These are phyloP conservation scores for Percopsis omiscomaycus DNA, from an alignment of 2,797 vertebrate genomes.

Conservation along the genomic window DNA sequence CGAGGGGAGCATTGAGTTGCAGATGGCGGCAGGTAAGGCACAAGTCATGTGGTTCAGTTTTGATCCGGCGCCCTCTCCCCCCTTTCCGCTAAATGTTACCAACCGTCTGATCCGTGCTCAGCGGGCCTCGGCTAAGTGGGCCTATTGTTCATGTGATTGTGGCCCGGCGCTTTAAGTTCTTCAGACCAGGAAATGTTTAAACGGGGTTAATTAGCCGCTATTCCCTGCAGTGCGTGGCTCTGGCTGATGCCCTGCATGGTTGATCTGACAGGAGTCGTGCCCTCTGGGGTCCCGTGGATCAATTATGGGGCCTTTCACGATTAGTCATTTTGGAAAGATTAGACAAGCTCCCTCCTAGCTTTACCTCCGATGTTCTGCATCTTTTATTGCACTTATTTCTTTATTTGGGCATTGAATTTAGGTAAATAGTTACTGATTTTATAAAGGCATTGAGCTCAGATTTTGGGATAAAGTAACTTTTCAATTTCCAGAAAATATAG, in stretches of 20 bases:
- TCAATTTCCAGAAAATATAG: background rate
- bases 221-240: constrained; percentile 65
- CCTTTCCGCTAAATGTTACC: constrained; percentile 56
- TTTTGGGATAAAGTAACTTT: background rate
- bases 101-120: constrained; percentile 39
- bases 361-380: constrained; percentile 28
- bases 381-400: background rate
- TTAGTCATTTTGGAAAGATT: constrained; percentile 66
- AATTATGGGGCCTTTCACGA: constrained; percentile 71
- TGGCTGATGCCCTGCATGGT: constrained; percentile 66
- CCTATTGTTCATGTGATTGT: constrained; percentile 73
- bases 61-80: constrained; percentile 23
- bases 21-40: constrained; percentile 27
- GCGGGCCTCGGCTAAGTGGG: constrained; percentile 54
- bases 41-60: constrained; percentile 57
- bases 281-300: constrained; percentile 64
- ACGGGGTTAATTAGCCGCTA: constrained; percentile 75
- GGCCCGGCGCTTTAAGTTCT: constrained; percentile 79
- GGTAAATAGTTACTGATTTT: constrained; percentile 14
- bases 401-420: background rate
- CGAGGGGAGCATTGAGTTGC: background rate
- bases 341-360: constrained; percentile 64
- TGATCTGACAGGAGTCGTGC: constrained; percentile 80
- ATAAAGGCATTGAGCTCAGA: constrained; percentile 8
- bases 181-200: constrained; percentile 84